Conservation (phyloP, 2,113 vertebrate genomes). For the Astur gentilis region DNA sequence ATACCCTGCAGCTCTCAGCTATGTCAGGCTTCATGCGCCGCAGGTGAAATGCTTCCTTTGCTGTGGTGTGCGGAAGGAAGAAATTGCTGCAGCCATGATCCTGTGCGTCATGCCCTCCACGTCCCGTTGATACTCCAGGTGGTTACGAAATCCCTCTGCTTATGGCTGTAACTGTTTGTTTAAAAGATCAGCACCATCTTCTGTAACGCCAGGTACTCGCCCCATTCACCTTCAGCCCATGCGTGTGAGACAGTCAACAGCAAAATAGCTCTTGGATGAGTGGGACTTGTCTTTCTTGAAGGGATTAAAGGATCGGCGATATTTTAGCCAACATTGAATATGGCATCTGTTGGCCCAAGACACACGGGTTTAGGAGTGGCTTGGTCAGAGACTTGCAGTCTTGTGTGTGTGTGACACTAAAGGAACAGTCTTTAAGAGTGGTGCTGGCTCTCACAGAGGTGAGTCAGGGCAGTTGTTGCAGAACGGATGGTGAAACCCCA, state of each 20-base stretch:
- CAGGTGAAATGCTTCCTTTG: background rate
- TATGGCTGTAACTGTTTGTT: background rate
- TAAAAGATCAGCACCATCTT: background rate
- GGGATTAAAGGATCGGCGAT: background rate
- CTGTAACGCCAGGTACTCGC: background rate
- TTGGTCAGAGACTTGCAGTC: background rate
- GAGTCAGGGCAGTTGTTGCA: background rate
- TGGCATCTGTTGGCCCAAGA: background rate
- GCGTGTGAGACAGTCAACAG: background rate
- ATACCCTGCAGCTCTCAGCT: background rate
- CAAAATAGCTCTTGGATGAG: background rate
- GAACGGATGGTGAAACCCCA: accelerated
- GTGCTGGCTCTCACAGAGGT: background rate
- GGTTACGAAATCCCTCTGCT: background rate
- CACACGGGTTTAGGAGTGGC: background rate
- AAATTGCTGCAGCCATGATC: background rate
- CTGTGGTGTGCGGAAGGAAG: background rate
- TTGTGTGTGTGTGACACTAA: accelerated
- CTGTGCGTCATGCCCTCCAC: accelerated
- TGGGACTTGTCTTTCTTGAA: background rate
- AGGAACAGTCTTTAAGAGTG: background rate
- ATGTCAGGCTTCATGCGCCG: accelerated
- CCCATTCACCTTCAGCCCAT: background rate
- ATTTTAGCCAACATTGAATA: background rate
- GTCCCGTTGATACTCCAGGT: accelerated